Evolutionary conservation across 1,140 invertebrate species (phyloP).

Genomic region (Drosophila mayri): DNA sequence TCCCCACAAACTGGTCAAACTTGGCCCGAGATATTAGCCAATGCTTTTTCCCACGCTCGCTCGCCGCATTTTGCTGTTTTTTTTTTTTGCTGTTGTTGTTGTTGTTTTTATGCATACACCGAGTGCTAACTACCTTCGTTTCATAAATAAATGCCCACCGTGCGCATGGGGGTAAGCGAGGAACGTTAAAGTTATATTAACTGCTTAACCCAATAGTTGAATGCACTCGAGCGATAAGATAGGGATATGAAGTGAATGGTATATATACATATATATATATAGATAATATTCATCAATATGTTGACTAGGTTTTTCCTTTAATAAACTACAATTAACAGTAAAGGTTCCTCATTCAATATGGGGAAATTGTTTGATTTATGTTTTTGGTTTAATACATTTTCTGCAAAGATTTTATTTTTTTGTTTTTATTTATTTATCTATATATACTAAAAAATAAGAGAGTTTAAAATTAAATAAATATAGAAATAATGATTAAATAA

Average conservation of each 20-base stretch:
- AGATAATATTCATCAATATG: slow-evolving; percentile 16
- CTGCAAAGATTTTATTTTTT: too few species aligned
- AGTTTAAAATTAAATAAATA: too few species aligned
- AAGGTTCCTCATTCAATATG: neutral
- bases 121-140: slow-evolving; percentile 64
- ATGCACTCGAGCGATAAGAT: slow-evolving; percentile 30
- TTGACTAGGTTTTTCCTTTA: neutral
- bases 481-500: too few species aligned
- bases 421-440: too few species aligned
- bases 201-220: slow-evolving; percentile 10
- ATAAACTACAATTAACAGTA: neutral
- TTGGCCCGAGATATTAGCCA: slow-evolving; percentile 50
- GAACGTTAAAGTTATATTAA: neutral
- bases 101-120: slow-evolving; percentile 58
- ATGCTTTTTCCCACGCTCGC: slow-evolving; percentile 75
- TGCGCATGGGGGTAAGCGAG: slow-evolving; percentile 45
- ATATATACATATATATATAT: too few species aligned
- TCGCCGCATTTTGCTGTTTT: slow-evolving; percentile 47
- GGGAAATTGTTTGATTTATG: neutral
- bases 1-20: slow-evolving; percentile 33
- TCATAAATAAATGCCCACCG: slow-evolving; percentile 38
- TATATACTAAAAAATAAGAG: too few species aligned
- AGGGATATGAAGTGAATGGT: neutral
- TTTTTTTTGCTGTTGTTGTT: neutral
- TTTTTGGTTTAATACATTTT: neutral